Conservation (phyloP, 2,797 vertebrate species). For the Chaunax sp. region DNA sequence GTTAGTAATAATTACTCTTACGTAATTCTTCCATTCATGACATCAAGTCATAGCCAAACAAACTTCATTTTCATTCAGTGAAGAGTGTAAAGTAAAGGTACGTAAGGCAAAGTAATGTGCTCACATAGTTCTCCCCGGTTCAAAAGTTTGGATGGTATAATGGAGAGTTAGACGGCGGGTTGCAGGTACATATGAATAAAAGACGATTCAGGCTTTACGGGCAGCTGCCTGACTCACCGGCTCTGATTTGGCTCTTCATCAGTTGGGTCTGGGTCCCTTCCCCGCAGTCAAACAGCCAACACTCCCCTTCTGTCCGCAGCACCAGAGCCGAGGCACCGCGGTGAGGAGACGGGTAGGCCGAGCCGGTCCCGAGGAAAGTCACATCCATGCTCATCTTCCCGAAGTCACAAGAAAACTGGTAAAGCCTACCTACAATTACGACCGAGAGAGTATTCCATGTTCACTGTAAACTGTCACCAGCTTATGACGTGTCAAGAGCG, state of each 20-base stretch:
- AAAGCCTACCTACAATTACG: accelerated
- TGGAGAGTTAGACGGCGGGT: no score
- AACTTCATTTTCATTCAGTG: no score
- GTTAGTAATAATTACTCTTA: not conserved
- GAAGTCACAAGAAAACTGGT: no score
- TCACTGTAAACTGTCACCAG: not conserved
- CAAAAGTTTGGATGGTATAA: no score
- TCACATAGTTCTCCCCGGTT: no score
- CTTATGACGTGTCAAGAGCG: slow-evolving; percentile 55
- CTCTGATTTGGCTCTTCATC: slow-evolving; percentile 90
- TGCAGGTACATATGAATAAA: no score
- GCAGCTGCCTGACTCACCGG: slow-evolving; percentile 82
- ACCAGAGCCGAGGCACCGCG: slow-evolving; percentile 91
- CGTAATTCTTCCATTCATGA: no score
- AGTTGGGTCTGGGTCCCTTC: slow-evolving; percentile 95
- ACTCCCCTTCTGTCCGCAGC: slow-evolving; percentile 88
- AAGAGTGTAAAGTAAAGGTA: no score
- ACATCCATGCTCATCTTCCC: slow-evolving; percentile 88
- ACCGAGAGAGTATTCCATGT: not conserved
- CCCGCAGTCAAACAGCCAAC: slow-evolving; percentile 97
- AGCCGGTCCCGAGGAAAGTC: slow-evolving; percentile 93
- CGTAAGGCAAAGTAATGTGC: no score
- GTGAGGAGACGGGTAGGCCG: slow-evolving; percentile 89
- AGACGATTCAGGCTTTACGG: not conserved
- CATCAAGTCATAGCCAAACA: no score